Conservation (phyloP, 2,888 invertebrate species). For the Tachina grossa region DNA sequence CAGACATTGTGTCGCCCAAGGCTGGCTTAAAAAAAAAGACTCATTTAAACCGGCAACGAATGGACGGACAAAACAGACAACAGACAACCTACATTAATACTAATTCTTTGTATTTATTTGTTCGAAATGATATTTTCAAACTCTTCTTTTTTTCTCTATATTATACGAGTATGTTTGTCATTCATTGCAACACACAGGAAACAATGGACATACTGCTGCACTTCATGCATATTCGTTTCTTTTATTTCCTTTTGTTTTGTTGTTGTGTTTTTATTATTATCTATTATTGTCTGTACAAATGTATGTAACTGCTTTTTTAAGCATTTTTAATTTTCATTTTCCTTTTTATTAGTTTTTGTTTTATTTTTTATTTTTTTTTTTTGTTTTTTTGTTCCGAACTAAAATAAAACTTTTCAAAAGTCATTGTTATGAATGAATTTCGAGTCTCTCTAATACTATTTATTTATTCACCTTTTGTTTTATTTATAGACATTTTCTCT, state of each 20-base stretch:
- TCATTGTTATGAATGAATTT: slow-evolving; percentile 72
- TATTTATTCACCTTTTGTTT: slow-evolving; percentile 67
- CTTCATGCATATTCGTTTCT: slow-evolving; percentile 15
- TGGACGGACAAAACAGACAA: slow-evolving; percentile 12
- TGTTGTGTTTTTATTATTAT: slow-evolving; percentile 12
- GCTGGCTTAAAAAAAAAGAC: slow-evolving; percentile 49
- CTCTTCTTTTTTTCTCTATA: not conserved
- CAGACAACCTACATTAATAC: slow-evolving; percentile 8
- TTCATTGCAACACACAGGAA: slow-evolving; percentile 20
- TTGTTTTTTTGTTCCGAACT: slow-evolving; percentile 30
- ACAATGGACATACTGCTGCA: slow-evolving; percentile 40
- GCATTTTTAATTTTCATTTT: slow-evolving; percentile 49
- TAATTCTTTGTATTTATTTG: not conserved
- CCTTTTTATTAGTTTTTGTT: slow-evolving; percentile 21
- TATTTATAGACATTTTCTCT: slow-evolving; percentile 46
- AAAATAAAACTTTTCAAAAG: slow-evolving; percentile 55
- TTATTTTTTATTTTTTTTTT: slow-evolving; percentile 36
- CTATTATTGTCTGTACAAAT: not conserved
- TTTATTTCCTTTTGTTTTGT: slow-evolving; percentile 8
- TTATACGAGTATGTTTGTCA: slow-evolving; percentile 14
- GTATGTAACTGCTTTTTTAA: slow-evolving; percentile 33
- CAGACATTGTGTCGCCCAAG: slow-evolving; percentile 73
- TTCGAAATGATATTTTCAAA: slow-evolving; percentile 31
- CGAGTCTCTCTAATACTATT: slow-evolving; percentile 65
- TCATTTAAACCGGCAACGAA: slow-evolving; percentile 1